Evolutionary conservation across 2,888 invertebrate genomes (phyloP).

Genomic region (Brenthis ino): DNA sequence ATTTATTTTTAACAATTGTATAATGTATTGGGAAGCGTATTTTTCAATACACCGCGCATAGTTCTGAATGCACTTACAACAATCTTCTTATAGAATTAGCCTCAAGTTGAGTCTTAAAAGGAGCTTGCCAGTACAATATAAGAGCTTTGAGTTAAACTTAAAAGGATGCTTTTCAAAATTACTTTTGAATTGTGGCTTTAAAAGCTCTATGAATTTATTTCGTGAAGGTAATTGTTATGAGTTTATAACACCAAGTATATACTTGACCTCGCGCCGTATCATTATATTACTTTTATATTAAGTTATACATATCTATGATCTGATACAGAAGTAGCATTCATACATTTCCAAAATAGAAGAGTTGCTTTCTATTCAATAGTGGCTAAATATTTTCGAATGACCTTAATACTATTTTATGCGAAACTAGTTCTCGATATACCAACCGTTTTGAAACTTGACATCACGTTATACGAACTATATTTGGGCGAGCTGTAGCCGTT

Average conservation of each 20-base stretch:
- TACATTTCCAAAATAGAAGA: conserved; percentile 29
- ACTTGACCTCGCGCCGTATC: not conserved
- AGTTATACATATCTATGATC: conserved; percentile 1
- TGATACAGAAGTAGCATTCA: conserved; percentile 9
- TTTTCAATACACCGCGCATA: conserved; percentile 21
- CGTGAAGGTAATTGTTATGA: too few species aligned
- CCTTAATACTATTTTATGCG: conserved; percentile 35
- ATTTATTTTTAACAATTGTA: conserved; percentile 28
- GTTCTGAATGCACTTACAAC: conserved; percentile 26
- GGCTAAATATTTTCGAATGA: conserved; percentile 37
- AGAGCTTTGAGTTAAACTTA: conserved; percentile 16
- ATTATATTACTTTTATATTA: not conserved
- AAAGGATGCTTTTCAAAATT: conserved; percentile 10
- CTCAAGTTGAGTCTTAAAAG: conserved; percentile 21
- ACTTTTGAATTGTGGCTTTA: conserved; percentile 3
- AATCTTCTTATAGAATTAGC: conserved; percentile 31
- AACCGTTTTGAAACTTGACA: conserved; percentile 19
- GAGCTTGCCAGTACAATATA: conserved; percentile 22
- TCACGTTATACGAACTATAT: conserved; percentile 22
- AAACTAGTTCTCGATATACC: conserved; percentile 17
- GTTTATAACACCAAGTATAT: not conserved
- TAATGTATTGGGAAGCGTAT: conserved; percentile 7
- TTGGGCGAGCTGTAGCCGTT: conserved; percentile 19
- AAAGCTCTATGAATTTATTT: not conserved
- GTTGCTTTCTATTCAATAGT: conserved; percentile 29